Evolutionary conservation across 2,888 invertebrate species (phyloP).

Genomic region (Spialia ferax): DNA sequence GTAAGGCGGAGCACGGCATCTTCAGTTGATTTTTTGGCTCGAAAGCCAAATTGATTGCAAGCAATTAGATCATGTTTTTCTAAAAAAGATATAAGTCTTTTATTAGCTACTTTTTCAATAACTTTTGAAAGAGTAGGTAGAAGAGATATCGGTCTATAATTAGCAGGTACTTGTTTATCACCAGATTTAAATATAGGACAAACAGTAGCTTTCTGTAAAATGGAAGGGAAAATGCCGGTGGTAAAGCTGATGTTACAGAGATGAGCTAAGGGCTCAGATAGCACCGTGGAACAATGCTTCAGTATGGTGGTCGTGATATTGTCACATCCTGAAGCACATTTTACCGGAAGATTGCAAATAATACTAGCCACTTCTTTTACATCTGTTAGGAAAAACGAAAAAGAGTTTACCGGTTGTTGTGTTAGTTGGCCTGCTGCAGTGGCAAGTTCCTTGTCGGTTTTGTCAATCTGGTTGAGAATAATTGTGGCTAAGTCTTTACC

Average conservation of each 20-base stretch:
- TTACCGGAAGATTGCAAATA: background rate
- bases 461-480: background rate
- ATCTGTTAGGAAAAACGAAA: background rate
- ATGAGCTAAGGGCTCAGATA: background rate
- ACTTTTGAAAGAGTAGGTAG: background rate
- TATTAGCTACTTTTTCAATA: slow-evolving; percentile 1
- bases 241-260: background rate
- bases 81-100: background rate
- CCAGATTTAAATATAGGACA: slow-evolving; percentile 5
- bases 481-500: background rate
- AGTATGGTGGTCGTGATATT: background rate
- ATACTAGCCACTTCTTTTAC: background rate
- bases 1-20: background rate
- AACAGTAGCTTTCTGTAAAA: background rate
- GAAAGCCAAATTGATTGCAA: slow-evolving; percentile 1
- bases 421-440: background rate
- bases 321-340: background rate
- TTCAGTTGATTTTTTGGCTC: background rate
- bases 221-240: background rate
- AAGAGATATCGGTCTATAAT: slow-evolving; percentile 4
- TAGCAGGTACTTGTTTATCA: background rate
- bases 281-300: background rate
- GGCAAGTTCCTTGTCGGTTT: background rate
- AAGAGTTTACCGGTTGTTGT: background rate
- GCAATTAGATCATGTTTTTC: background rate